A percentile compares a stretch with the other conserved stretches of the same genome.
These are phyloP conservation scores for Hydropsyche betteni DNA, from an alignment of 2,888 invertebrate species.

Conservation along the genomic window DNA sequence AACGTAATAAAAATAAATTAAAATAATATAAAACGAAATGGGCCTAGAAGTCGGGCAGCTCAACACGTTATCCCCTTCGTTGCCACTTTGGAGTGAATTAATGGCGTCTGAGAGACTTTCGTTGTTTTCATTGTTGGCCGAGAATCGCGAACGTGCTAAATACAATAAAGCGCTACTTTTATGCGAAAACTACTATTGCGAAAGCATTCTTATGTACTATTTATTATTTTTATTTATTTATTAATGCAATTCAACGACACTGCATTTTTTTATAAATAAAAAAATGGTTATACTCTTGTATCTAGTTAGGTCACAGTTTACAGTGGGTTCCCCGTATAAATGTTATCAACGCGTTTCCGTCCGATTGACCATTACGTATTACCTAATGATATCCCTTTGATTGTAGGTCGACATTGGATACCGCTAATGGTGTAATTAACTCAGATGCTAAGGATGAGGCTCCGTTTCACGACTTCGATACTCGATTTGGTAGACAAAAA, in stretches of 20 bases:
- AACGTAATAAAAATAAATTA: too few relatives aligned
- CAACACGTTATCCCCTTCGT: constrained; percentile 28
- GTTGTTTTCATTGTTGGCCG: constrained; percentile 31
- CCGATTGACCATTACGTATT: constrained; percentile 51
- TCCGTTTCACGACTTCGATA: too few relatives aligned
- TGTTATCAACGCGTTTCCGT: constrained; percentile 51
- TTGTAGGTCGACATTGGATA: constrained; percentile 40
- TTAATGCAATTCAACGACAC: too few relatives aligned
- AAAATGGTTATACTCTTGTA: too few relatives aligned
- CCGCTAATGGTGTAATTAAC: constrained; percentile 49
- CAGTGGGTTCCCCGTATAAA: constrained; percentile 21
- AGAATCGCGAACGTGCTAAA: constrained; percentile 31
- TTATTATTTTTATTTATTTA: too few relatives aligned
- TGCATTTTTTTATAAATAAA: too few relatives aligned
- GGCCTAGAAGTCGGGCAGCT: background rate
- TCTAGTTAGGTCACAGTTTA: too few relatives aligned
- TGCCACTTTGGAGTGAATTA: constrained; percentile 25
- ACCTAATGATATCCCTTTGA: constrained; percentile 50
- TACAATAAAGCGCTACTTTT: constrained; percentile 15
- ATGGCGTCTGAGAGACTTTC: constrained; percentile 32
- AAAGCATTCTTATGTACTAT: too few relatives aligned
- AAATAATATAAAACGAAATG: too few relatives aligned
- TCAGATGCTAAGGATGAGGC: constrained; percentile 12
- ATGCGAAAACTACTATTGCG: too few relatives aligned
- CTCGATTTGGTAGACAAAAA: too few relatives aligned